These are phyloP conservation scores for Sycophaga agraensis DNA, from an alignment of 1,140 invertebrate genomes.

Conservation along the genomic window DNA sequence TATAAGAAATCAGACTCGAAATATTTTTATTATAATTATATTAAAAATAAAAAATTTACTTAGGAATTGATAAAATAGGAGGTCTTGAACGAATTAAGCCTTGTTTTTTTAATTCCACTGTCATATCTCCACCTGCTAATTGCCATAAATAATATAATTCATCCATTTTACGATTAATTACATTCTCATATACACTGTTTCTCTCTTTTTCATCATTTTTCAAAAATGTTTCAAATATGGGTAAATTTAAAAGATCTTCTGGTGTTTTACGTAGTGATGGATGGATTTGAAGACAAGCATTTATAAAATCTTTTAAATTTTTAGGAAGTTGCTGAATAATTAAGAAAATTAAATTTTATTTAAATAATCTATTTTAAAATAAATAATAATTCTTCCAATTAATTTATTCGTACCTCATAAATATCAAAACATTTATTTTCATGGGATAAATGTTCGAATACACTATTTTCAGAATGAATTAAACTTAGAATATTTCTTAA, in stretches of 20 bases:
- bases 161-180: slow-evolving; percentile 68
- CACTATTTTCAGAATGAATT: slow-evolving; percentile 61
- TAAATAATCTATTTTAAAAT: slow-evolving; percentile 11
- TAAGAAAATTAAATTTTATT: neutral
- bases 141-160: slow-evolving; percentile 95
- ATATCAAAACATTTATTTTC: slow-evolving; percentile 71
- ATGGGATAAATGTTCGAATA: slow-evolving; percentile 74
- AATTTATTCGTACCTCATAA: slow-evolving; percentile 68
- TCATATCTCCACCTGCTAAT: slow-evolving; percentile 90
- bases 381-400: slow-evolving; percentile 16
- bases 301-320: slow-evolving; percentile 65
- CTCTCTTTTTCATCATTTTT: slow-evolving; percentile 41
- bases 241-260: slow-evolving; percentile 60
- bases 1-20: too few species aligned
- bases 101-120: slow-evolving; percentile 86
- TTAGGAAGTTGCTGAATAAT: slow-evolving; percentile 60
- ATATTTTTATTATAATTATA: neutral
- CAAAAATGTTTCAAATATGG: slow-evolving; percentile 55
- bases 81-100: slow-evolving; percentile 82
- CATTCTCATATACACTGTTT: slow-evolving; percentile 50
- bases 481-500: slow-evolving; percentile 75
- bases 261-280: slow-evolving; percentile 66
- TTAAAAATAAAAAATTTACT: slow-evolving; percentile 54
- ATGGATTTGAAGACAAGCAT: slow-evolving; percentile 69
- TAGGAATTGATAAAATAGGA: slow-evolving; percentile 75